Evolutionary conservation across 2,888 invertebrate genomes (phyloP), one percentile per base, ranked within the genome.

Genomic region (Amitus sp.): DNA sequence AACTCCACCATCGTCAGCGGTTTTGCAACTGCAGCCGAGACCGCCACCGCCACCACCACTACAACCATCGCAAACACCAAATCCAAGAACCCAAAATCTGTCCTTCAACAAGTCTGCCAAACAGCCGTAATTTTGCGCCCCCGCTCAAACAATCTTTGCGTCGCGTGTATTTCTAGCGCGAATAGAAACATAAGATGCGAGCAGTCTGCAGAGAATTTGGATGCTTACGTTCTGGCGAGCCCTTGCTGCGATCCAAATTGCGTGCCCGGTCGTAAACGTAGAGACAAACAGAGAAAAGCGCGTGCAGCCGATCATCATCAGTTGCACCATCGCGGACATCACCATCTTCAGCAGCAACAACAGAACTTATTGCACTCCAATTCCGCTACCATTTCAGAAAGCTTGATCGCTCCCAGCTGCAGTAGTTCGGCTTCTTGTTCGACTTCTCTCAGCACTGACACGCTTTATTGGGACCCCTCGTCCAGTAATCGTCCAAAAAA

Each of bases 231-330:
- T 77, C 83, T 94, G 46, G 94, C 94, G 0, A 92, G 93, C 76
- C 92, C 93, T 0, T 94, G 94, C 75, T 94, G 94, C 78, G 92
- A 93, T 78, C 91, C 93, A 0, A 91, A 93, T 69, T 94, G 93
- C 76, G 92, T 94, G 46, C 93, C 94, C 2, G 88, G 88, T 51
- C 83, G 68, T 75, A 83, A 79, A 49, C 81, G 87, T 20, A 83
- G 86, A 18, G 87, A 87, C 67, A 86, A 87, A 70, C 87, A 87
- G 68, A 85, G 87, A 47, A 66, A 79, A n/a, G 70, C 74, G 1
- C 71, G 78, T n/a, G n/a, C n/a, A 28, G 81, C 75, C 67, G 80
- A 76, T 58, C 82, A 77, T 74, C 74, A 71, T 63, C 84, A 76
- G 1, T 73, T 83, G 51, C 69, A 67, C n/a, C n/a, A n/a, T n/a